Evolutionary conservation across 35 echinoderm and acorn worm species (phyloP).

Genomic region (Strongylocentrotus purpuratus): DNA sequence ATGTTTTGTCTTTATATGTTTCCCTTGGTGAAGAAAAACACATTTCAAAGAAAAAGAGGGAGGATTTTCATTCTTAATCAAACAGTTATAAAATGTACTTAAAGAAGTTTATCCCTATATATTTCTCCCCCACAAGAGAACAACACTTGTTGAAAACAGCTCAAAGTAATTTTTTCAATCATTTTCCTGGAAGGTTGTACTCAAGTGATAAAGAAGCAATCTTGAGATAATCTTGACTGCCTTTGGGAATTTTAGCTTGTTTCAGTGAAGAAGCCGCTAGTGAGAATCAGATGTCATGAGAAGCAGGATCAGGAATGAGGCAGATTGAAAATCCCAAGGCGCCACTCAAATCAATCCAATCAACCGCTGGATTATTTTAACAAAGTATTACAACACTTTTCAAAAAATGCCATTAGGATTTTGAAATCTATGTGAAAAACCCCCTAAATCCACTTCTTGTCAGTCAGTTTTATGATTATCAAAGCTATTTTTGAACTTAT

Average conservation of each 20-base stretch:
- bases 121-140: background rate
- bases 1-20: no score
- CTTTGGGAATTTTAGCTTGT: background rate
- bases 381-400: background rate
- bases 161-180: background rate
- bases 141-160: background rate
- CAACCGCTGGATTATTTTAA: background rate
- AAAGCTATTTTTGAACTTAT: no score
- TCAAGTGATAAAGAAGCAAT: background rate
- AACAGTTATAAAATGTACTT: background rate
- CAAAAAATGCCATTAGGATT: background rate
- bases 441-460: no score
- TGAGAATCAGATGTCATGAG: background rate
- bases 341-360: background rate
- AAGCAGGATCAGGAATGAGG: background rate
- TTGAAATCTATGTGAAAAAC: no score
- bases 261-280: background rate
- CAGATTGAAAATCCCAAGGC: background rate
- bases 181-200: background rate
- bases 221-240: background rate
- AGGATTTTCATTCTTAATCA: no score
- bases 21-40: no score
- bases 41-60: no score
- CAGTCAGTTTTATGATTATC: no score
- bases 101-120: background rate